Percentiles rank a stretch among this genome's conserved stretches.
Evolutionary conservation across 64 coral and sea anemone species (phyloP).

Genomic region (Acropora tenuis): DNA sequence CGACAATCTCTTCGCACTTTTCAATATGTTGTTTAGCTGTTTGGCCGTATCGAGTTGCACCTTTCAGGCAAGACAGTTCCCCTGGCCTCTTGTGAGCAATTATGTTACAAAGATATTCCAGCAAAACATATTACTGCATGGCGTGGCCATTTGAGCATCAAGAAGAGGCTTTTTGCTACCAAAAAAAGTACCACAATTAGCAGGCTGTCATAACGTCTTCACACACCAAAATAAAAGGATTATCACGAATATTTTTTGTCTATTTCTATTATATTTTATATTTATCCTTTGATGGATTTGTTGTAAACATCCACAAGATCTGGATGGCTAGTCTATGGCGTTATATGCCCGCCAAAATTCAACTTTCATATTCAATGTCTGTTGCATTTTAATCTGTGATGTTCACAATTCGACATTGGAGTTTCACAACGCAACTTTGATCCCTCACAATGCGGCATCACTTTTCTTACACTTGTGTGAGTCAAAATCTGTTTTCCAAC

Average conservation of each 20-base stretch:
- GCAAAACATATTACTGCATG: background rate
- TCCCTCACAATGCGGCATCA: too few species aligned
- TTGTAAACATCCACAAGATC: background rate
- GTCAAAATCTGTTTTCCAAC: too few species aligned
- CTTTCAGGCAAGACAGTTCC: background rate
- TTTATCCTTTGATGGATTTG: background rate
- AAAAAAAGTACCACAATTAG: background rate
- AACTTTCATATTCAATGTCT: background rate
- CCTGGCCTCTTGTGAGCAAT: background rate
- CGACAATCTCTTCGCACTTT: background rate
- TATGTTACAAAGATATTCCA: background rate
- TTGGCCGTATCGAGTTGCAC: background rate
- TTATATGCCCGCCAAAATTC: slow-evolving; percentile 35
- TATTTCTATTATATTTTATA: background rate
- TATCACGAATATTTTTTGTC: background rate
- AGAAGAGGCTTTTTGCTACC: background rate
- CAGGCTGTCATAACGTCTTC: background rate
- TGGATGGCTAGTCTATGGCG: background rate
- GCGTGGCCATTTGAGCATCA: background rate
- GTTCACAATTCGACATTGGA: too few species aligned
- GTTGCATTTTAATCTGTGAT: too few species aligned
- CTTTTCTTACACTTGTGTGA: too few species aligned
- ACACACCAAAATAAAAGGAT: background rate
- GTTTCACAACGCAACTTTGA: too few species aligned
- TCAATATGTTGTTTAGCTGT: background rate